Percentiles rank a stretch among this genome's conserved stretches.
These are phyloP conservation scores for Megathymus violae DNA, from an alignment of 1,140 invertebrate genomes.

Conservation along the genomic window DNA sequence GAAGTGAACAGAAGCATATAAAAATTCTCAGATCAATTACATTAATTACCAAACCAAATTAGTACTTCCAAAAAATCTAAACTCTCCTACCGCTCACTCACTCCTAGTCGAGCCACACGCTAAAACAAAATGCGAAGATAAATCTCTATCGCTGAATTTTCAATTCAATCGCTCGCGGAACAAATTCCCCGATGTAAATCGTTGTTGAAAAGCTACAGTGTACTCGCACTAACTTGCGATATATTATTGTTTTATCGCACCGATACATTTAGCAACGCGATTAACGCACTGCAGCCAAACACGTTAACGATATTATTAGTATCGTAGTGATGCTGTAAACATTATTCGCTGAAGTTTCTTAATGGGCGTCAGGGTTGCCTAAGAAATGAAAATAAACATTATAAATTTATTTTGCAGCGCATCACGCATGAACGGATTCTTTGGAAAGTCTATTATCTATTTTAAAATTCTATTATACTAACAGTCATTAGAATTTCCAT, in stretches of 20 bases:
- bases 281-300: not conserved
- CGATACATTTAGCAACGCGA: not conserved
- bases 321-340: not conserved
- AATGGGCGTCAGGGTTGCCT: too few relatives aligned
- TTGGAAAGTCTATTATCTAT: too few relatives aligned
- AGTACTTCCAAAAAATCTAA: too few relatives aligned
- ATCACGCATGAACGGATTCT: too few relatives aligned
- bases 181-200: constrained; percentile 29
- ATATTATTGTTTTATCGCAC: constrained; percentile 11
- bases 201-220: constrained; percentile 19
- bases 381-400: too few relatives aligned
- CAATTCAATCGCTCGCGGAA: constrained; percentile 22
- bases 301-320: not conserved
- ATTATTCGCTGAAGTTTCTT: too few relatives aligned
- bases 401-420: too few relatives aligned
- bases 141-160: constrained; percentile 32
- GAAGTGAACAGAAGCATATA: too few relatives aligned
- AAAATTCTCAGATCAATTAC: too few relatives aligned
- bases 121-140: constrained; percentile 19
- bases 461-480: too few relatives aligned
- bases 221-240: constrained; percentile 9
- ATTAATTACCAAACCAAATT: too few relatives aligned
- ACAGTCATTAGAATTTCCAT: too few relatives aligned
- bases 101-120: not conserved
- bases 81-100: not conserved